A percentile compares a stretch with the other conserved stretches of the same genome.
Conservation (phyloP, 2,113 vertebrate species). For the Phalacrocorax brasilianus region DNA sequence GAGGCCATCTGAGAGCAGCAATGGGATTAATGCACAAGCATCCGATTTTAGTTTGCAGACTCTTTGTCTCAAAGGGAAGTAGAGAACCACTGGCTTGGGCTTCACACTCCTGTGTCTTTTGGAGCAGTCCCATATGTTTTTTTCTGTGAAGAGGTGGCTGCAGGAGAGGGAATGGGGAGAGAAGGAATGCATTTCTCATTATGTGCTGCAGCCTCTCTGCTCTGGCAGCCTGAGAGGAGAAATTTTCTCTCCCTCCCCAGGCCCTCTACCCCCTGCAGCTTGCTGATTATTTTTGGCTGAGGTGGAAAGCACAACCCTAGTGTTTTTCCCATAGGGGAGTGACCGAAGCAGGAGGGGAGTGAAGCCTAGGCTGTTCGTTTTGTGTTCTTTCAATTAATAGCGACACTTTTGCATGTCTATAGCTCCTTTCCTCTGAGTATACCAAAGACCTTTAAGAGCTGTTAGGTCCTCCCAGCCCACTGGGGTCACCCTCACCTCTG, state of each 20-base stretch:
- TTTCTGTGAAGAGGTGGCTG: not conserved
- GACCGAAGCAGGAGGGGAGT: not conserved
- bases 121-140: not conserved
- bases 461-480: not conserved
- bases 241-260: not conserved
- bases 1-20: not conserved
- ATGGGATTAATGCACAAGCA: not conserved
- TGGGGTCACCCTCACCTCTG: not conserved
- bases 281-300: constrained; percentile 59
- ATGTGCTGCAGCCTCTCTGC: not conserved
- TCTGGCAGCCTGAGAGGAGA: not conserved
- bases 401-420: not conserved
- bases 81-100: not conserved
- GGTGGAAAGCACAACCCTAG: constrained; percentile 10
- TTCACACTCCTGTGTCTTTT: not conserved
- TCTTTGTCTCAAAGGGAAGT: not conserved
- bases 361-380: not conserved
- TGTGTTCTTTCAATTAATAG: not conserved
- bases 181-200: constrained; percentile 23
- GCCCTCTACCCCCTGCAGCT: constrained; percentile 36
- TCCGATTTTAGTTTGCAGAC: not conserved
- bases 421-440: not conserved
- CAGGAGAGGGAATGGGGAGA: not conserved
- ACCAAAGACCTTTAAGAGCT: not conserved
- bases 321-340: constrained; percentile 13